Percentiles rank a stretch among this genome's conserved stretches.
Evolutionary conservation across 2,888 invertebrate genomes (phyloP).

Genomic region (Acleris sparsana): DNA sequence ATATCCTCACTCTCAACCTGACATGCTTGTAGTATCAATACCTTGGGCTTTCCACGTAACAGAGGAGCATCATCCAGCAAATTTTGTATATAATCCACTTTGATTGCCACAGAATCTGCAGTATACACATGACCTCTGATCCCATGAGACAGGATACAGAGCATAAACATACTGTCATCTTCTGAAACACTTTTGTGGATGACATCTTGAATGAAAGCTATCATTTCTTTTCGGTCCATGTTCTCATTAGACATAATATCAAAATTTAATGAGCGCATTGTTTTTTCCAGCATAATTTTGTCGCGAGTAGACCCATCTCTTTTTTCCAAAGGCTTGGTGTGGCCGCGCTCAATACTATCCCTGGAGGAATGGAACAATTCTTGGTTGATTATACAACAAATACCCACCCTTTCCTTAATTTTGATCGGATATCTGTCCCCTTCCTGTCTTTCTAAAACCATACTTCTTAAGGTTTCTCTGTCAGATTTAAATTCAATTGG

Average conservation of each 20-base stretch:
- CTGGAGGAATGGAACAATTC: conserved; percentile 70
- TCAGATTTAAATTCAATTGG: conserved; percentile 58
- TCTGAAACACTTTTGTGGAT: conserved; percentile 53
- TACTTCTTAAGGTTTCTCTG: conserved; percentile 44
- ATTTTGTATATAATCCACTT: conserved; percentile 67
- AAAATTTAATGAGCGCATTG: conserved; percentile 68
- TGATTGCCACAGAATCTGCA: conserved; percentile 71
- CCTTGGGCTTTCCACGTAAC: conserved; percentile 66
- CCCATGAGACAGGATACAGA: conserved; percentile 76
- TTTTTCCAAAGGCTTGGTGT: conserved; percentile 48
- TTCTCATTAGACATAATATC: conserved; percentile 60
- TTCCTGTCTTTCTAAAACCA: neutral
- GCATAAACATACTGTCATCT: conserved; percentile 71
- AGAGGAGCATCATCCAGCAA: conserved; percentile 59
- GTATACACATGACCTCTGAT: conserved; percentile 71
- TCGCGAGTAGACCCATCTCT: conserved; percentile 66
- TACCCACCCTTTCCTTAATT: conserved; percentile 62
- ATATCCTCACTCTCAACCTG: conserved; percentile 57
- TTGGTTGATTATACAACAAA: conserved; percentile 74
- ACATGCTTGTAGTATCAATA: conserved; percentile 74
- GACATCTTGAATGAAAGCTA: conserved; percentile 59
- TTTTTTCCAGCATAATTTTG: conserved; percentile 55
- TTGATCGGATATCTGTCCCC: conserved; percentile 62
- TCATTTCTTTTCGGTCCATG: conserved; percentile 59
- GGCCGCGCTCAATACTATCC: conserved; percentile 55